phyloP scores from a whole-genome alignment of 1,140 invertebrate species.

The Coelopa frigida region DNA sequence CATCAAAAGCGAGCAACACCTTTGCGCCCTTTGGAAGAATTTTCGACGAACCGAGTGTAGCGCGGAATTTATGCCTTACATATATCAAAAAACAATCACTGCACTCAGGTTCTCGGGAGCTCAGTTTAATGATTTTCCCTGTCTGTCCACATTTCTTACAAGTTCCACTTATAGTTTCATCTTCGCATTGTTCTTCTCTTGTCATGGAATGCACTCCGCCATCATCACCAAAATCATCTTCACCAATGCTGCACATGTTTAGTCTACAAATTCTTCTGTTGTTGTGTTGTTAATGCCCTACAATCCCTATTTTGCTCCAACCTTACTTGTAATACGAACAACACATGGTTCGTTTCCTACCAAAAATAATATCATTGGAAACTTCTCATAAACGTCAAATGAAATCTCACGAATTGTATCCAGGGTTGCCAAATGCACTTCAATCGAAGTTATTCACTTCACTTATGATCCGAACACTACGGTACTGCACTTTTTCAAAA shows the following conservation, averaged over 20 bases:
- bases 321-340: too few relatives aligned
- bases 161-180: neutral
- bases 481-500: too few relatives aligned
- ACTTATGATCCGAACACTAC: too few relatives aligned
- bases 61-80: slow-evolving; percentile 40
- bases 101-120: slow-evolving; percentile 31
- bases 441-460: too few relatives aligned
- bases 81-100: slow-evolving; percentile 28
- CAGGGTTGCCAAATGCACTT: too few relatives aligned
- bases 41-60: slow-evolving; percentile 34
- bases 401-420: too few relatives aligned
- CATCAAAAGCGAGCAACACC: slow-evolving; percentile 32
- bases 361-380: too few relatives aligned
- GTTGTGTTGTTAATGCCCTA: too few relatives aligned
- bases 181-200: neutral
- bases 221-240: slow-evolving; percentile 41
- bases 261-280: too few relatives aligned
- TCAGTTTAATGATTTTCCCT: slow-evolving; percentile 26
- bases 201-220: slow-evolving; percentile 32
- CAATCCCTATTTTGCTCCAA: too few relatives aligned
- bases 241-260: slow-evolving; percentile 42
- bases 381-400: too few relatives aligned
- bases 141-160: slow-evolving; percentile 30
- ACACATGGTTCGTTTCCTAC: too few relatives aligned
- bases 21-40: slow-evolving; percentile 26